Conservation (phyloP, 2,113 vertebrate genomes). For the Ceratotherium simum region DNA sequence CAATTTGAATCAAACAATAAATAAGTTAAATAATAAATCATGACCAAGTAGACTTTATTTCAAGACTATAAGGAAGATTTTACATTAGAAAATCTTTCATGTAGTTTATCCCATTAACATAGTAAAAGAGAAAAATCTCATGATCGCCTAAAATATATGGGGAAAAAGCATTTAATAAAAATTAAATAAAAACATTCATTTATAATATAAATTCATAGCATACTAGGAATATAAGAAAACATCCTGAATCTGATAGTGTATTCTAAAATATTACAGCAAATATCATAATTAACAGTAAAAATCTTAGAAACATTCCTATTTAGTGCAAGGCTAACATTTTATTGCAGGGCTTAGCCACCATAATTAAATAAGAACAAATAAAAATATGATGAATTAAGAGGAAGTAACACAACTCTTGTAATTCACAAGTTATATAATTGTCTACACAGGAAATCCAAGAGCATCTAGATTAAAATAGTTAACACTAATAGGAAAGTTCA, state of each 20-base stretch:
- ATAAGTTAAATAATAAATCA: constrained; percentile 2
- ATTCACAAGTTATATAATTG: not conserved
- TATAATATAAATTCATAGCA: not conserved
- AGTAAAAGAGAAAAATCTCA: constrained; percentile 22
- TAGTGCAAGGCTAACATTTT: not conserved
- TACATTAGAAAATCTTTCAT: constrained; percentile 5
- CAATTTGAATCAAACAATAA: not conserved
- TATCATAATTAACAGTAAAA: not conserved
- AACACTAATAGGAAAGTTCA: not conserved
- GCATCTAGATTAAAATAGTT: not conserved
- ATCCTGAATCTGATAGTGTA: not conserved
- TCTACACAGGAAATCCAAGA: not conserved
- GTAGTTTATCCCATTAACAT: not conserved
- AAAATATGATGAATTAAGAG: constrained; percentile 37
- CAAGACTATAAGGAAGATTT: constrained; percentile 43
- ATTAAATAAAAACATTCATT: not conserved
- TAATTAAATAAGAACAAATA: constrained; percentile 28
- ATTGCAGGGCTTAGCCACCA: not conserved
- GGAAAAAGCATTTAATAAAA: constrained; percentile 27
- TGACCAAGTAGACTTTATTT: constrained; percentile 24
- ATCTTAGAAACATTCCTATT: constrained; percentile 6
- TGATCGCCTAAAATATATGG: not conserved
- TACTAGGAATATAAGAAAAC: not conserved
- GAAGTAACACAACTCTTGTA: not conserved
- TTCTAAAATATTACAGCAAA: not conserved